Conservation (phyloP, 2,888 invertebrate species). For the Morinoia aosen region DNA sequence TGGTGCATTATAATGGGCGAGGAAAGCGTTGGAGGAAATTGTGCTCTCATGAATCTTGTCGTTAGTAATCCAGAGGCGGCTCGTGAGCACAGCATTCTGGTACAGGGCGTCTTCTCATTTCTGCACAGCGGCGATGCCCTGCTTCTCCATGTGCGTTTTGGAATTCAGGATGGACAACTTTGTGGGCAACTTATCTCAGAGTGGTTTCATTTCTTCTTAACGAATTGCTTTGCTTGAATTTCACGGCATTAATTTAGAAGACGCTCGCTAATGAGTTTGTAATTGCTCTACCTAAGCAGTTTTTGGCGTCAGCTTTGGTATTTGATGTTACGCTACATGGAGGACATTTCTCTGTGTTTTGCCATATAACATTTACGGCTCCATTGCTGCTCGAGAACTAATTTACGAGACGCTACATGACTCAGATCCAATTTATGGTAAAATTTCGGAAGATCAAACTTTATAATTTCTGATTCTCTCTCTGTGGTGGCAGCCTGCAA, state of each 20-base stretch:
- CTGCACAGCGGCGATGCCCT: neutral
- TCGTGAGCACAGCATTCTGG: neutral
- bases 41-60: conserved; percentile 45
- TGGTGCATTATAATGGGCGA: neutral
- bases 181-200: neutral
- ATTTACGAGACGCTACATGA: neutral
- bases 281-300: neutral
- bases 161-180: neutral
- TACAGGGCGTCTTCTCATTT: neutral
- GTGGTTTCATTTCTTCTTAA: neutral
- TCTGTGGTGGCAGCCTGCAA: neutral
- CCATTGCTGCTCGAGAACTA: neutral
- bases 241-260: neutral
- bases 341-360: neutral
- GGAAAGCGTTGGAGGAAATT: conserved; percentile 39
- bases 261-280: neutral
- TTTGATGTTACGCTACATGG: neutral
- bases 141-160: neutral
- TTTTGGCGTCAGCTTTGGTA: neutral
- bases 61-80: conserved; percentile 28
- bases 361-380: neutral
- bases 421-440: neutral
- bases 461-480: neutral
- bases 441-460: neutral
- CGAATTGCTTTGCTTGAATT: neutral